Base-by-base conservation (phyloP, 2,888 invertebrate genomes). In the Idaea aversata region DNA sequence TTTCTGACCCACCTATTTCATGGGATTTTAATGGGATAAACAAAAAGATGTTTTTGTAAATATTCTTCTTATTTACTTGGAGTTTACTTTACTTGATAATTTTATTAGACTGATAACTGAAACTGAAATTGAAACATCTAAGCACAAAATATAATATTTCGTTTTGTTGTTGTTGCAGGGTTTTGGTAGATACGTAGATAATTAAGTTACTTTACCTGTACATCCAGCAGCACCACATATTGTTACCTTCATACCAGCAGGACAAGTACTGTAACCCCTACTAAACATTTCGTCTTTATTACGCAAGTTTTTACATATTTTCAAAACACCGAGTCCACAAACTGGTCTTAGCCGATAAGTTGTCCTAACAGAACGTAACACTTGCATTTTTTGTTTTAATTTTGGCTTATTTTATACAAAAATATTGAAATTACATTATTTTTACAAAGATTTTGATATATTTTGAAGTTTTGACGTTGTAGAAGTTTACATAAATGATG, bases 141-240 rank as follows among this genome's bases (percentile, higher is more conserved):
- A n/a, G n/a, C n/a, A n/a, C n/a, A n/a, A n/a, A n/a, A n/a, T n/a
- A n/a, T n/a, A n/a, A n/a, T n/a, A n/a, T n/a, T n/a, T n/a, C n/a
- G n/a, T n/a, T n/a, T 10, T 25, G 25, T 25, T 25, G 1, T 47
- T 13, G 13, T 13, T 47, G 10, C 4, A 47, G 7, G 7, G 7
- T 47, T 47, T 13, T 0, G 47, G 3, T 13, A 10, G 10, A 47
- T 13, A 47, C 4, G 47, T 36, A 47, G 47, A 10, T 10, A 47
- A 25, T 7, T n/a, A 25, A 47, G 15, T 61, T 5, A 65, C 63
- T 25, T 6, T 77, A 93, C 93, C 94, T 72, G 93, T 93, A 67
- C 85, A 83, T 57, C 94, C 94, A 58, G 88, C 90, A 13, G 94
- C 94, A 1, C 94, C 94, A 65, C 94, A 88, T 58, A 94, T 86